Evolutionary conservation across 2,113 vertebrate genomes (phyloP).

Genomic region (Pygoscelis antarcticus): DNA sequence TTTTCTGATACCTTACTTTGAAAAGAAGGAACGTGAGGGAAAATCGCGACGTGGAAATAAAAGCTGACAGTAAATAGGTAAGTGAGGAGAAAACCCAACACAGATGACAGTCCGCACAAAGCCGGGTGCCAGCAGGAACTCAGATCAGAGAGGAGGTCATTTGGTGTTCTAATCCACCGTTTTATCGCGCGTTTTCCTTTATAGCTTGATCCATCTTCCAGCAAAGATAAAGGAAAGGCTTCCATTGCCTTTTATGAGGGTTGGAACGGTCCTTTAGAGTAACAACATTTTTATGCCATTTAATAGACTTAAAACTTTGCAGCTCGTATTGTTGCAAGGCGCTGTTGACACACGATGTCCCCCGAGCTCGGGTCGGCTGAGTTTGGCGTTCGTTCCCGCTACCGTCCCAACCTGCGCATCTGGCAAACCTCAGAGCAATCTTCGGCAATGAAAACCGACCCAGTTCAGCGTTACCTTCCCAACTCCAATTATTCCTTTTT

Average conservation of each 20-base stretch:
- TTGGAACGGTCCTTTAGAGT: background rate
- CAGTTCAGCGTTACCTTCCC: background rate
- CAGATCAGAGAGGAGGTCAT: background rate
- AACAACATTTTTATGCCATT: background rate
- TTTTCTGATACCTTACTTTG: background rate
- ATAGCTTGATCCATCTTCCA: background rate
- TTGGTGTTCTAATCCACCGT: background rate
- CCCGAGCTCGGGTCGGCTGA: fast-evolving
- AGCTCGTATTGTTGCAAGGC: background rate
- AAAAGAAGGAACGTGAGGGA: background rate
- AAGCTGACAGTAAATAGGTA: background rate
- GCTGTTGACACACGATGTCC: background rate
- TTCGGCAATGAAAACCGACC: fast-evolving
- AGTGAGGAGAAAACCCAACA: background rate
- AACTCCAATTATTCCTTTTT: background rate
- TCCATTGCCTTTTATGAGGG: background rate
- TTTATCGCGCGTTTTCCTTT: background rate
- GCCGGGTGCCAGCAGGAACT: background rate
- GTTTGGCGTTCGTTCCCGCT: background rate
- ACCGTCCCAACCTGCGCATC: background rate
- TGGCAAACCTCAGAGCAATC: background rate
- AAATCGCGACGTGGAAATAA: fast-evolving
- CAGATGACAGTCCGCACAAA: background rate
- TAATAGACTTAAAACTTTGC: background rate
- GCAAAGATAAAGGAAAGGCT: background rate